A percentile compares a stretch with the other conserved stretches of the same genome.
Evolutionary conservation across 30 jellyfish, hydroid and myxozoan genomes (phyloP).

Genomic region (Catostylus mosaicus): DNA sequence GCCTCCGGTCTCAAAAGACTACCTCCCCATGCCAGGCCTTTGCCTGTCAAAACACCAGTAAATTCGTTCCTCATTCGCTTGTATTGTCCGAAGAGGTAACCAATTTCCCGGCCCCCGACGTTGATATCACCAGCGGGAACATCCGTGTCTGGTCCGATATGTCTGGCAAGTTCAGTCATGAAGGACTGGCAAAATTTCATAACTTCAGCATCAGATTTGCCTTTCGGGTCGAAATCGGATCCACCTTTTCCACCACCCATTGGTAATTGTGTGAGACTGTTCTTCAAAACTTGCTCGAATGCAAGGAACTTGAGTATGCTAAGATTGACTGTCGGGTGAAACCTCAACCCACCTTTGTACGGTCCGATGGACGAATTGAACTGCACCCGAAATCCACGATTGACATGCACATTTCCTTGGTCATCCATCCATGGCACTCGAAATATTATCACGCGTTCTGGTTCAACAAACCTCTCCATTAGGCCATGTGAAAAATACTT

Average conservation of each 20-base stretch:
- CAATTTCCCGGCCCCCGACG: slow-evolving; percentile 94
- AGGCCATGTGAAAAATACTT: slow-evolving; percentile 72
- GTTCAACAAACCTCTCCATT: slow-evolving; percentile 82
- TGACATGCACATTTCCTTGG: slow-evolving; percentile 77
- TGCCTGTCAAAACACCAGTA: slow-evolving; percentile 91
- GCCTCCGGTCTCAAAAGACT: slow-evolving; percentile 95
- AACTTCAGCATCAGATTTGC: slow-evolving; percentile 87
- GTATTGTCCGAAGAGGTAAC: slow-evolving; percentile 90
- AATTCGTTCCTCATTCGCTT: slow-evolving; percentile 80
- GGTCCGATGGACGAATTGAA: slow-evolving; percentile 96
- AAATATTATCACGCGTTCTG: slow-evolving; percentile 86
- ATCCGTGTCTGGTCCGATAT: slow-evolving; percentile 87
- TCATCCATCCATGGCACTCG: slow-evolving; percentile 96
- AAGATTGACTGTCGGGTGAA: slow-evolving; percentile 88
- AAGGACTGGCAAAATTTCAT: slow-evolving; percentile 95
- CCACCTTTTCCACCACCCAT: slow-evolving; percentile 99
- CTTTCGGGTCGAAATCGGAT: slow-evolving; percentile 85
- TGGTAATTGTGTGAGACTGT: slow-evolving; percentile 85
- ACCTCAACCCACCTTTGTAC: slow-evolving; percentile 92
- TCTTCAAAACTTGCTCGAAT: slow-evolving; percentile 85
- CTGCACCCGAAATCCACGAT: slow-evolving; percentile 92
- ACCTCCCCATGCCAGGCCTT: slow-evolving; percentile 93
- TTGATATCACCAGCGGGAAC: slow-evolving; percentile 97
- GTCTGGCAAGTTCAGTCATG: slow-evolving; percentile 83
- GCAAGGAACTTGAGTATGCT: slow-evolving; percentile 89